Percentiles rank a stretch among this genome's conserved stretches.
These are phyloP conservation scores for Camelus bactrianus DNA, from an alignment of 2,113 vertebrate species.

Conservation along the genomic window DNA sequence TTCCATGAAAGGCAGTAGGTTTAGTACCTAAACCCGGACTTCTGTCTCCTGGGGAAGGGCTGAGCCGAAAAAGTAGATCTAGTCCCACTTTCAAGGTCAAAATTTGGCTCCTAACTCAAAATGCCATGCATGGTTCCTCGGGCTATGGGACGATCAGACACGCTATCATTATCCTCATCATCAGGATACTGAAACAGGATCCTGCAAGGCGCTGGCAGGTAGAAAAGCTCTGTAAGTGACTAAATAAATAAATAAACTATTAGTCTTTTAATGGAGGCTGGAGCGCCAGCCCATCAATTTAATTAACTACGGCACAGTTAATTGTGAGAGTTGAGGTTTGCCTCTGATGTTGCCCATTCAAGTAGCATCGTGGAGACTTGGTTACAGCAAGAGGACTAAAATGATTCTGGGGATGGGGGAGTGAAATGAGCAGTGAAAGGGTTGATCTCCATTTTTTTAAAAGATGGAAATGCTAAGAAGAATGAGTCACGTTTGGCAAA, in stretches of 20 bases:
- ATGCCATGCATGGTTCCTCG: background rate
- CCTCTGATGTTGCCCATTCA: background rate
- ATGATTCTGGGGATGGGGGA: background rate
- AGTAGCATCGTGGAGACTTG: background rate
- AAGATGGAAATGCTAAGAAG: background rate
- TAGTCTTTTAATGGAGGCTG: conserved; percentile 58
- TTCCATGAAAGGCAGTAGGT: background rate
- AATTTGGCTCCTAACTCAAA: background rate
- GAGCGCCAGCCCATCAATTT: conserved; percentile 52
- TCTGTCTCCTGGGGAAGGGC: background rate
- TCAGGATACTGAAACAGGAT: background rate
- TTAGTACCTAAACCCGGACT: background rate
- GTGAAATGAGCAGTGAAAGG: background rate
- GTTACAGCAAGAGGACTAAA: background rate
- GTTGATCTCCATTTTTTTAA: background rate
- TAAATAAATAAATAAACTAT: conserved; percentile 60
- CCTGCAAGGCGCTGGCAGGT: background rate
- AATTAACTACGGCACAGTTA: conserved; percentile 63
- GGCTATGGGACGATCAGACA: background rate
- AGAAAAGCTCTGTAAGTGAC: background rate
- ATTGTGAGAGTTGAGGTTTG: conserved; percentile 53
- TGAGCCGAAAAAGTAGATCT: background rate
- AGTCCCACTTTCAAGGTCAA: background rate
- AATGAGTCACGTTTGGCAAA: background rate
- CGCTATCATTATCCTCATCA: fast-evolving